Evolutionary conservation across 2,113 vertebrate genomes (phyloP).

Genomic region (Atlantisia rogersi): DNA sequence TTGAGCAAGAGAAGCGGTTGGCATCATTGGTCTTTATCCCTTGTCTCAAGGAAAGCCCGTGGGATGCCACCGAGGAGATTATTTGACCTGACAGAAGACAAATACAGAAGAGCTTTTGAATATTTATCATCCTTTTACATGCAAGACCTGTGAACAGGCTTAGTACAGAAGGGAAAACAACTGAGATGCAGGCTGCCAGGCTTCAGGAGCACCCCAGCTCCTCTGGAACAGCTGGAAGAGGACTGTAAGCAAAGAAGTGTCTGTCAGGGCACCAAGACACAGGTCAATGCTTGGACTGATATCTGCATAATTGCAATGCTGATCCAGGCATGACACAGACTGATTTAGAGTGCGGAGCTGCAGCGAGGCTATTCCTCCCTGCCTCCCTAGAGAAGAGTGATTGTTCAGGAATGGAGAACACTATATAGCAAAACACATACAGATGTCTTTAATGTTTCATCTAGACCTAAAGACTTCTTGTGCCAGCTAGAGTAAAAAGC

Average conservation of each 20-base stretch:
- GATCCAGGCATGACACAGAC: background rate
- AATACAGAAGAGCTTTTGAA: background rate
- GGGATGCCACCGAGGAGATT: background rate
- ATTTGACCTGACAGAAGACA: background rate
- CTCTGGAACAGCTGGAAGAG: background rate
- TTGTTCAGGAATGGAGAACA: background rate
- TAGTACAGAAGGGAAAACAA: background rate
- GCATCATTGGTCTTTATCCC: background rate
- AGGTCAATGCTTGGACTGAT: background rate
- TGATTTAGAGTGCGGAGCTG: background rate
- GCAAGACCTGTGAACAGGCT: background rate
- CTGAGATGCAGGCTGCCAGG: rapidly evolving
- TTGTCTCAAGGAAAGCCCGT: background rate
- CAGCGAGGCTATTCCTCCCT: background rate
- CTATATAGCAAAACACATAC: background rate
- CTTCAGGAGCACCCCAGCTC: background rate
- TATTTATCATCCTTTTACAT: background rate
- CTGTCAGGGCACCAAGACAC: background rate
- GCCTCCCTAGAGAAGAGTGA: background rate
- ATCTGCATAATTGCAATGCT: background rate
- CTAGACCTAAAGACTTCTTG: background rate
- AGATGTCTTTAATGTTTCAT: background rate
- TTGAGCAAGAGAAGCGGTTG: background rate
- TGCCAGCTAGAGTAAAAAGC: background rate
- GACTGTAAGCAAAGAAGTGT: background rate